Evolutionary conservation across 2,888 invertebrate genomes (phyloP), one percentile per base, ranked within the genome.

Genomic region (Pachymerium ferrugineum): DNA sequence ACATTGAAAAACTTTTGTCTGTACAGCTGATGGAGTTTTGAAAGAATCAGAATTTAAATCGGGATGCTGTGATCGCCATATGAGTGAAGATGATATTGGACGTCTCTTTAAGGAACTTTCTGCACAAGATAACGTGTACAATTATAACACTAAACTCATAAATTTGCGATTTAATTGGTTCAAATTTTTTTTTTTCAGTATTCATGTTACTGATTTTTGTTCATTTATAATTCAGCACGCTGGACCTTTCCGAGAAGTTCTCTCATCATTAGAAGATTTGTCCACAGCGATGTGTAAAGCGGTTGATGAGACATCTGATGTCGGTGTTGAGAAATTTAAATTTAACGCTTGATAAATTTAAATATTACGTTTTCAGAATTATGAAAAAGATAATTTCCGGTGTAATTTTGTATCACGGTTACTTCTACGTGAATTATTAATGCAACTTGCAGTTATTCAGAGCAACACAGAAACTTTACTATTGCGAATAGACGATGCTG

Each of bases 161-260:
- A n/a, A n/a, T n/a, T n/a, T 38, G 0, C n/a, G 22, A 3, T 47
- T 16, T 16, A 22, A 47, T 22, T 8, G 3, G 10, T 19, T 47
- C 22, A 22, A 1, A 28, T 1, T 1, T 68, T 68, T 68, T 28
- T 25, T 25, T 25, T 68, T 28, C 28, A 68, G 68, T 3, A 30
- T 68, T 30, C 68, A 68, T 12, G 68, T 28, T 25, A 68, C 29
- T 22, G 29, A 68, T 28, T 68, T 68, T 28, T 68, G 28, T 68
- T 28, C 68, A n/a, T 68, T 68, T 30, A 30, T 68, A 16, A 68
- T 68, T 28, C 68, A 68, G 28, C 68, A 68, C n/a, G 68, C 16
- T 6, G 68, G 68, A n/a, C 29, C 68, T 12, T 68, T 68, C 28
- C 68, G 68, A 22, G 28, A 68, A 68, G 25, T 68, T 3, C 29